Percentiles rank a stretch among this genome's conserved stretches.
These are phyloP conservation scores for Setipinna tenuifilis DNA, from an alignment of 2,797 vertebrate genomes.

Conservation along the genomic window DNA sequence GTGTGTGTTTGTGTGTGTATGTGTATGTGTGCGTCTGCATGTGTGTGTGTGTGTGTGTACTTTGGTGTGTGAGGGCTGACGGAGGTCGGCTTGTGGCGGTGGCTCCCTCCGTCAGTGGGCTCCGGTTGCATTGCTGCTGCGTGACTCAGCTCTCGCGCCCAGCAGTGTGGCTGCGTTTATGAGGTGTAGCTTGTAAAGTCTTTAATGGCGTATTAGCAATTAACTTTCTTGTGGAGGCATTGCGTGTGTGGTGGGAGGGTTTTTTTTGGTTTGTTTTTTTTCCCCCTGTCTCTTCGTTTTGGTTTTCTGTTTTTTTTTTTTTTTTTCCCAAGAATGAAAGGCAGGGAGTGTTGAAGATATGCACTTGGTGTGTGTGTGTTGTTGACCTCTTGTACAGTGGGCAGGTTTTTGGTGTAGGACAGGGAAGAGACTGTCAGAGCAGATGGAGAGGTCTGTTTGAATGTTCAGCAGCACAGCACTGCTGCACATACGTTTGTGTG, in stretches of 20 bases:
- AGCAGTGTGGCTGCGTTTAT: slow-evolving; percentile 73
- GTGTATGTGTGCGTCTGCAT: background rate
- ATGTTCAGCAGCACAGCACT: background rate
- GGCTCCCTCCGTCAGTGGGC: slow-evolving; percentile 18
- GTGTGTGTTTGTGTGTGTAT: background rate
- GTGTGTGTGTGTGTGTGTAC: background rate
- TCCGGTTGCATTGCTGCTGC: slow-evolving; percentile 65
- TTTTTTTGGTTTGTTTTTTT: slow-evolving; percentile 43
- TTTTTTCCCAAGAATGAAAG: background rate
- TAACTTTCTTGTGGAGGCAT: slow-evolving; percentile 75
- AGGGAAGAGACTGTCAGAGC: background rate
- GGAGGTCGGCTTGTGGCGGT: too few species aligned
- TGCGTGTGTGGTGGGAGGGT: slow-evolving; percentile 57
- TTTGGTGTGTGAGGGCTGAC: too few species aligned
- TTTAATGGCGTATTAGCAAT: slow-evolving; percentile 77
- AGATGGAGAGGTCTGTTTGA: background rate
- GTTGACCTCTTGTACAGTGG: background rate
- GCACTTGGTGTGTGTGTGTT: background rate
- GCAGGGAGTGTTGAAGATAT: background rate
- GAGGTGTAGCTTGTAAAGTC: slow-evolving; percentile 75
- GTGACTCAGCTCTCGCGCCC: slow-evolving; percentile 74
- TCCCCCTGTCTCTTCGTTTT: background rate
- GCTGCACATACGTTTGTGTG: background rate
- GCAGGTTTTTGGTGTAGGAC: background rate
- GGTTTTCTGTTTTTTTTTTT: background rate